Conservation (phyloP, 2,113 vertebrate species). For the Dascyllus trimaculatus region DNA sequence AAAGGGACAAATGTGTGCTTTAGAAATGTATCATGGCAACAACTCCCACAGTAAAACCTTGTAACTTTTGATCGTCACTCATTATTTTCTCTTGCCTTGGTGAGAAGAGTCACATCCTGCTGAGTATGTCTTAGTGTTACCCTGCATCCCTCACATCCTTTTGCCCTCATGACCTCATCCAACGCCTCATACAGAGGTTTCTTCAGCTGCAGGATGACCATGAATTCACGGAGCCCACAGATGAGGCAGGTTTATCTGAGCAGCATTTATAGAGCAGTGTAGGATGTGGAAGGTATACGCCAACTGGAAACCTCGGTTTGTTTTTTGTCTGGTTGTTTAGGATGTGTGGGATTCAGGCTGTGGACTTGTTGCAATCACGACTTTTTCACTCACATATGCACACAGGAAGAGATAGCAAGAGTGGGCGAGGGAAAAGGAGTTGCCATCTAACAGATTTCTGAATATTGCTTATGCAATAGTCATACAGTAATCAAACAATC, state of each 20-base stretch:
- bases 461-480: slow-evolving; percentile 51
- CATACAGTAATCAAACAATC: slow-evolving; percentile 42
- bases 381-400: slow-evolving; percentile 9
- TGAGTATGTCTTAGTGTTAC: not conserved
- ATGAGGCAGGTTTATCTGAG: not conserved
- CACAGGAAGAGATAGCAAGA: slow-evolving; percentile 20
- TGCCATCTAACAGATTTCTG: slow-evolving; percentile 35
- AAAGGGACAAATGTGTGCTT: not conserved
- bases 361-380: slow-evolving; percentile 45
- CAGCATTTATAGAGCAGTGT: slow-evolving; percentile 25
- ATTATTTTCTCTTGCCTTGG: too few relatives aligned
- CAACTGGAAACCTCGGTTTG: slow-evolving; percentile 16
- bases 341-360: slow-evolving; percentile 46
- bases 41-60: too few relatives aligned
- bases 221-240: not conserved
- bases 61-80: too few relatives aligned
- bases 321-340: slow-evolving; percentile 19
- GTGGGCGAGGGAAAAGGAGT: slow-evolving; percentile 37
- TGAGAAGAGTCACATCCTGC: not conserved
- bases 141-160: not conserved
- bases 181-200: not conserved
- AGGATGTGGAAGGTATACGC: slow-evolving; percentile 21
- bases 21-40: too few relatives aligned
- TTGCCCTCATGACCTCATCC: too few relatives aligned
- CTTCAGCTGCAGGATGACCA: not conserved